Evolutionary conservation across 1,140 invertebrate species (phyloP).

Genomic region (Drosophila melanica): DNA sequence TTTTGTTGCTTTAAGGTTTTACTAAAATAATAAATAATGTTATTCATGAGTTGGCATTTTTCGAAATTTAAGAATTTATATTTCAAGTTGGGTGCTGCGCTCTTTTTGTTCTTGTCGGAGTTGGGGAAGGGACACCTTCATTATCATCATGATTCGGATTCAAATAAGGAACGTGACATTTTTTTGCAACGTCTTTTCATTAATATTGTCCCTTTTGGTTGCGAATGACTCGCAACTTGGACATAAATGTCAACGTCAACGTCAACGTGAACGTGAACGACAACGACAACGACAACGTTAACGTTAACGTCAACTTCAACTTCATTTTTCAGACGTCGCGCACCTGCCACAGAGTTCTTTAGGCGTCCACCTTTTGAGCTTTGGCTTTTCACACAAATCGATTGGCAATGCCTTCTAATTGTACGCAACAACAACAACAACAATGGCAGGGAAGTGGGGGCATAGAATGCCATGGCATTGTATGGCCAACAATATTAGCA

Average conservation of each 20-base stretch:
- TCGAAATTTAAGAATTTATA: not conserved
- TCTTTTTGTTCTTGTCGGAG: not conserved
- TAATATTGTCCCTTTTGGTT: conserved; percentile 45
- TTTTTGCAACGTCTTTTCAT: conserved; percentile 52
- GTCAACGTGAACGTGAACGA: conserved; percentile 5
- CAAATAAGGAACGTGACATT: conserved; percentile 50
- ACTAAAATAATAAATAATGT: not conserved
- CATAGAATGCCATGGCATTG: conserved; percentile 50
- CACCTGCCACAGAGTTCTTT: conserved; percentile 67
- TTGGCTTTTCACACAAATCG: conserved; percentile 80
- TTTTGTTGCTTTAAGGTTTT: too few species aligned
- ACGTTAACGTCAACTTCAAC: conserved; percentile 57
- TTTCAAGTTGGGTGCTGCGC: not conserved
- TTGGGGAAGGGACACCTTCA: conserved; percentile 12
- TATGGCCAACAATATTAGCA: conserved; percentile 60
- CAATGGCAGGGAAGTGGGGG: conserved; percentile 7
- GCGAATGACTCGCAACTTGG: conserved; percentile 68
- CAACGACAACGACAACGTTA: conserved; percentile 39
- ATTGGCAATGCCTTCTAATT: conserved; percentile 82
- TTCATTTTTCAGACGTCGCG: conserved; percentile 77
- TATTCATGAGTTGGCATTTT: not conserved
- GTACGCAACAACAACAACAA: conserved; percentile 62
- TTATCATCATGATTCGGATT: conserved; percentile 43
- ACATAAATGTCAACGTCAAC: conserved; percentile 4
- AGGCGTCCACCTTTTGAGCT: conserved; percentile 70